Base-by-base conservation (phyloP, 2,113 vertebrate genomes). In the Delphinus delphis region DNA sequence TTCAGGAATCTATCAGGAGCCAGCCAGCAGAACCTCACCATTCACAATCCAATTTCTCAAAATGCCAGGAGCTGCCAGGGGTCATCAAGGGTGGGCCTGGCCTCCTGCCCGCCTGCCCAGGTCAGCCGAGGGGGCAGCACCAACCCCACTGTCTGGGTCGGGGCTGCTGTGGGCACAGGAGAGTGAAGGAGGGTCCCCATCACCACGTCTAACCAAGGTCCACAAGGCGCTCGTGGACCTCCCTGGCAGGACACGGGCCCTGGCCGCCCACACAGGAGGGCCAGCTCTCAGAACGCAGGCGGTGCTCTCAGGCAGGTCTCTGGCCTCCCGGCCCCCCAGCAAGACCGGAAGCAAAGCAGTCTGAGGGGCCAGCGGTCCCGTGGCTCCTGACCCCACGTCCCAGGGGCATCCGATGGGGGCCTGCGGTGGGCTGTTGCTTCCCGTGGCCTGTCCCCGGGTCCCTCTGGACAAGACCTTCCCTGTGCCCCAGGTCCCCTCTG, bases 181-280 rank as follows among this genome's bases (percentile, higher is more conserved):
- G 47, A 2, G 5, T 23, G 3, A 31, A 62, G 18, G 53, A 8
- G 8, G 41, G 14, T 11, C 62, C 44, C 68, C 7, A 28, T 53
- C 33, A 4, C 63, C 68, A 21, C 9, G 36, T 44, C 62, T 8
- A 2, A 25, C 68, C 80, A 20, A 2, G 31, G 28, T 26, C 31
- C 23, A 2, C 2, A 2, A n/a, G 83, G 26, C n/a, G 0, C n/a
- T 2, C 5, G 0, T 1, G 2, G 2, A 7, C 31, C 55, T 36
- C 6, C 12, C 15, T 3, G 28, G 77, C 20, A 25, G n/a, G 81
- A 65, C 14, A 3, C 0, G 1, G 90, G 41, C 31, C 20, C 53
- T 12, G 67, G 44, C 80, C 23, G 17, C 41, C 28, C 21, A 9
- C 53, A 0, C 17, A 8, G 41, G 60, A 44, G 33, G 36, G 15